Percentiles rank a stretch among this genome's conserved stretches.
These are phyloP conservation scores for Carabus problematicus DNA, from an alignment of 2,888 invertebrate species.

Conservation along the genomic window DNA sequence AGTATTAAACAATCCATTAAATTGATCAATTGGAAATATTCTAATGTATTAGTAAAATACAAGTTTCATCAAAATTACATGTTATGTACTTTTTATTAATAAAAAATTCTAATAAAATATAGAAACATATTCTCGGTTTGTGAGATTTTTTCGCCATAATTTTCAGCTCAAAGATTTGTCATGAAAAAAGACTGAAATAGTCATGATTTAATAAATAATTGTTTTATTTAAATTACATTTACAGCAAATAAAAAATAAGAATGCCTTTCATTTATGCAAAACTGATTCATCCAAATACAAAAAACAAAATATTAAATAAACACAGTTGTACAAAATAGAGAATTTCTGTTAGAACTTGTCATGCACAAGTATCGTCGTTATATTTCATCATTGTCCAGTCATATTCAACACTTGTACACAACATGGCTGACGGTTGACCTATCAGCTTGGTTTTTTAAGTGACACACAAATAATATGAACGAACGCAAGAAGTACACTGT, in stretches of 20 bases:
- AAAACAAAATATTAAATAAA: no score
- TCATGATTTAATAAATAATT: constrained; percentile 24
- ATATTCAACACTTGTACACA: no score
- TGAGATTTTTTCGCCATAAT: not conserved
- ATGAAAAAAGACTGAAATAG: not conserved
- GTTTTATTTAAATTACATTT: constrained; percentile 31
- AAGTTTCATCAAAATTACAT: not conserved
- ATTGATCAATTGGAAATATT: no score
- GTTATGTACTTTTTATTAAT: not conserved
- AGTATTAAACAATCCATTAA: constrained; percentile 21
- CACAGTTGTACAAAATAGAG: no score
- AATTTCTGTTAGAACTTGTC: no score
- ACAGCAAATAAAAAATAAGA: constrained; percentile 30
- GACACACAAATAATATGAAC: constrained; percentile 11
- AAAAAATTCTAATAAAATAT: no score
- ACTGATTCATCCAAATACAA: no score
- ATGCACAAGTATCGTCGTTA: no score
- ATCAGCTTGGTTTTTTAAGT: not conserved
- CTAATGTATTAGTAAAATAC: not conserved
- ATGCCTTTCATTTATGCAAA: constrained; percentile 22
- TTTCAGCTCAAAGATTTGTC: not conserved
- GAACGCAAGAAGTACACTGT: constrained; percentile 12
- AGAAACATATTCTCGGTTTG: no score
- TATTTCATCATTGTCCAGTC: no score
- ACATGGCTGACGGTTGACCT: no score